Conservation (phyloP, 1,140 invertebrate genomes). For the Drosophila ohnishii region DNA sequence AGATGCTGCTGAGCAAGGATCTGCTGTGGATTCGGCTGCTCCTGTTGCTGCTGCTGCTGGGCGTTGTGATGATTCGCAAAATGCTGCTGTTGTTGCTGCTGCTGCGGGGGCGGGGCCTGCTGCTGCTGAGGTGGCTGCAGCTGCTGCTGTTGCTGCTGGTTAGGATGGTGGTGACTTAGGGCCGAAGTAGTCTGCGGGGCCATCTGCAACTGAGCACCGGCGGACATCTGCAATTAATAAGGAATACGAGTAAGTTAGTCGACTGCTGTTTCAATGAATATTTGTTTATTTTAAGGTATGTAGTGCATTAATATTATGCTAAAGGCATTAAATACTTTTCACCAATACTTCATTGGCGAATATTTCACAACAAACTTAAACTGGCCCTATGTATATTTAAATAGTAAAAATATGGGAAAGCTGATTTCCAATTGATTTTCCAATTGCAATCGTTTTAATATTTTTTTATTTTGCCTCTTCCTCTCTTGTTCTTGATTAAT, state of each 20-base stretch:
- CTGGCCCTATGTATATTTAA: too few relatives aligned
- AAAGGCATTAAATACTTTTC: neutral
- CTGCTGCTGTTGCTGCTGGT: slow-evolving; percentile 62
- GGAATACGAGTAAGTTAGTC: neutral
- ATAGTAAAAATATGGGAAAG: neutral
- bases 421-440: neutral
- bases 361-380: neutral
- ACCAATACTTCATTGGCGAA: neutral
- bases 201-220: slow-evolving; percentile 96
- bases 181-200: slow-evolving; percentile 94
- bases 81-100: slow-evolving; percentile 57
- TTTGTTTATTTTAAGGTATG: neutral
- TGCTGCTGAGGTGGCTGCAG: slow-evolving; percentile 54
- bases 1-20: slow-evolving; percentile 64
- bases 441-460: neutral
- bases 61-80: slow-evolving; percentile 74
- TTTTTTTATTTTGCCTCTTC: neutral
- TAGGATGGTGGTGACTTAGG: slow-evolving; percentile 88
- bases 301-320: neutral
- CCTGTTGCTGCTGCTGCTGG: slow-evolving; percentile 60
- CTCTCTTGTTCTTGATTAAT: too few relatives aligned
- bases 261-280: neutral
- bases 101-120: slow-evolving; percentile 39
- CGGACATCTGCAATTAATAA: slow-evolving; percentile 91
- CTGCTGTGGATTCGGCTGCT: slow-evolving; percentile 61